Evolutionary conservation across 1,140 invertebrate species (phyloP), one percentile per base, ranked within the genome.

Genomic region (Maconellicoccus hirsutus): DNA sequence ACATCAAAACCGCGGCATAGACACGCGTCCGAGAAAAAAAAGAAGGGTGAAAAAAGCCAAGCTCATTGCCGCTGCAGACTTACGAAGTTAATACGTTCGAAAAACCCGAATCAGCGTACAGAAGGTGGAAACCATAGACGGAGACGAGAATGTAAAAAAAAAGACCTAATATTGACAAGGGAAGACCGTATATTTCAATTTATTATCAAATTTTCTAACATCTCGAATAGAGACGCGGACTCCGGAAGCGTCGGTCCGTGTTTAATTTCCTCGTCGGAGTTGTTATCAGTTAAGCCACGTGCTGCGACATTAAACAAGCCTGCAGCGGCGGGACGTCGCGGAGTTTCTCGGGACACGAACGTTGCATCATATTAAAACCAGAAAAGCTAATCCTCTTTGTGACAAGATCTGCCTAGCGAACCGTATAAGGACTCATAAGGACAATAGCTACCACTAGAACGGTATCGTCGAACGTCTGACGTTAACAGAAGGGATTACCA

Each of bases 291-390:
- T 66, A 26, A 16, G 61, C 61, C 61, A 66, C 61, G 61, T 66
- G 61, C 61, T 66, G 61, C 61, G 61, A 66, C 61, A 66, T 66
- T 66, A 66, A 23, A 26, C 25, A 66, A 66, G 61, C 61, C 19
- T 16, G 16, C 4, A 25, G 42, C 12, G n/a, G 42, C 42, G 42
- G 42, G 42, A 19, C 12, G n/a, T 52, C 42, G 10, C 42, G 42
- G 6, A 6, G 10, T 52, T 16, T 33, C n/a, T 59, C 52, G 52
- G 16, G 4, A 16, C 6, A 59, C 16, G 52, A 25, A 26, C 22
- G 61, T 66, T 66, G 61, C 61, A 26, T 66, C 61, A 66, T 66
- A 66, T 66, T 66, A 66, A 66, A 66, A 66, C 61, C 61, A 66
- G 61, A 66, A 66, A 66, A 25, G 61, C 61, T 66, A 66, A 66